Evolutionary conservation across 2,888 invertebrate genomes (phyloP), one percentile per base, ranked within the genome.

Genomic region (Agriotes lineatus): DNA sequence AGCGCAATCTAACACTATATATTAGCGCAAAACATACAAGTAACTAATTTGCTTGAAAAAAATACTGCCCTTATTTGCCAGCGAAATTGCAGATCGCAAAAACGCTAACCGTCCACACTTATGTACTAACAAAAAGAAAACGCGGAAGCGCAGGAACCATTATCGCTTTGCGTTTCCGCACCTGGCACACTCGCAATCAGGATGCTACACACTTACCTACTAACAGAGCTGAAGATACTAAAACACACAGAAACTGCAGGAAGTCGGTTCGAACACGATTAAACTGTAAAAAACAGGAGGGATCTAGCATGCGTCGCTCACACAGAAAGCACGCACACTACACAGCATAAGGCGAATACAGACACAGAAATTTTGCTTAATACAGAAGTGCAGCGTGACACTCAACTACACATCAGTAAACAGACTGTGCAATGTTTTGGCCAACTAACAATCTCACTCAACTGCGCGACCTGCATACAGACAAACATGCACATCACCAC

Each of bases 401-500:
- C 19, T 12, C 30, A 30, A 37, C n/a, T 18, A 61, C 44, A 61
- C 48, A 37, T 50, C 39, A 56, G 22, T 45, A 45, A 20, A 56
- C 56, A 56, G 39, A 56, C 56, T 56, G 56, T 14, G 37, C 7
- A 18, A 16, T 56, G 10, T 57, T 62, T 61, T 68, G 25, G 68
- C 63, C 62, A 59, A 68, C 63, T 59, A 66, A 37, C 48, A 45
- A 61, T 39, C 19, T 69, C 69, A 69, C 64, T 64, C 52, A 72
- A 75, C 73, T 76, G 82, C 77, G 78, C 82, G 81, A 79, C 82
- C 83, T 83, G 83, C 83, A 83, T 83, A 83, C 82, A 83, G 84
- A 83, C 83, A 83, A 82, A 83, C 82, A 85, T 84, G 82, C 85
- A 85, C 85, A 85, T 85, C 84, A 84, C 82, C 83, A 83, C 69